Percentiles rank a stretch among this genome's conserved stretches.
Conservation (phyloP, 2,113 vertebrate species). For the Pontoporia blainvillei region DNA sequence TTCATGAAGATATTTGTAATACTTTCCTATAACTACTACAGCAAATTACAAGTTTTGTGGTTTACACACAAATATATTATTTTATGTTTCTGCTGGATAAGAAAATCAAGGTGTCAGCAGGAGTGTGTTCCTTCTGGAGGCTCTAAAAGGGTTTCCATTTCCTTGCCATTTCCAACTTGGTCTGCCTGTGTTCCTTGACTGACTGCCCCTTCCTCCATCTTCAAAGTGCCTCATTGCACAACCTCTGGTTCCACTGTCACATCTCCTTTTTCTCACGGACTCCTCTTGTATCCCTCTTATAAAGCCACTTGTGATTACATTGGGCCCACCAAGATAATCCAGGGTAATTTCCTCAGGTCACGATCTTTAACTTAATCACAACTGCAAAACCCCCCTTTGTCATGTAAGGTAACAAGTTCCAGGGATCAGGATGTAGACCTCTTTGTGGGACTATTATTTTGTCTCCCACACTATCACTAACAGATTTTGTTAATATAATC, state of each 20-base stretch:
- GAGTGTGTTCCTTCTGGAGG: neutral
- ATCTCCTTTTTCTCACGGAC: neutral
- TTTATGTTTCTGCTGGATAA: neutral
- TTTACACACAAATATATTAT: neutral
- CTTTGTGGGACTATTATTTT: too few species aligned
- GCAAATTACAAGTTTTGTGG: neutral
- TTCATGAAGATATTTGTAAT: neutral
- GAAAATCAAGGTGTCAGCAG: neutral
- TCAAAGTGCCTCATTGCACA: neutral
- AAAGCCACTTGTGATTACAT: neutral
- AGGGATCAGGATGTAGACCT: neutral
- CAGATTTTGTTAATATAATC: neutral
- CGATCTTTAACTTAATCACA: neutral
- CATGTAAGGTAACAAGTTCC: neutral
- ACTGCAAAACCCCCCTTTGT: neutral
- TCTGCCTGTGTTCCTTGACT: neutral
- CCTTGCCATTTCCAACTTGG: neutral
- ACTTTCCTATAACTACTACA: neutral
- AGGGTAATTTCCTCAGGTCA: neutral
- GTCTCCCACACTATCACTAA: neutral
- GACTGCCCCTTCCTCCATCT: neutral
- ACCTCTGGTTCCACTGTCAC: neutral
- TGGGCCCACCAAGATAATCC: neutral
- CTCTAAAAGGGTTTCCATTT: neutral
- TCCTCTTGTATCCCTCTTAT: neutral